Base-by-base conservation (phyloP, 2,888 invertebrate species). In the Platycheirus albimanus region DNA sequence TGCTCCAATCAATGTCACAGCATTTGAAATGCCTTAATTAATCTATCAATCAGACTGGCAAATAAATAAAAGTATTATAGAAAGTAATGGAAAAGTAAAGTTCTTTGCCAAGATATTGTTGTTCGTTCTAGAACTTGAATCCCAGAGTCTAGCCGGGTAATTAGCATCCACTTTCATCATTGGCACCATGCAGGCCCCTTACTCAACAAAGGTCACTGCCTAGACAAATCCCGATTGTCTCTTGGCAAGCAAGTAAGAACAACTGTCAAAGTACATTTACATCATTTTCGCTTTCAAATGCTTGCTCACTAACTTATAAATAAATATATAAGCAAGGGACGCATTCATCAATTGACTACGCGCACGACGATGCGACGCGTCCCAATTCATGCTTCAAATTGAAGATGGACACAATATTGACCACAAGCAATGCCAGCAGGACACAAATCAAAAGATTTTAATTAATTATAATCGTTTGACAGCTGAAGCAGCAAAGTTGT, bases 381-480 rank as follows among this genome's bases (percentile, higher is more conserved):
- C 47, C 66, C 58, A 61, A 70, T 80, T 70, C 43, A 8, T 24
- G 41, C 20, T 24, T 58, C 24, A 41, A 58, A 41, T 58, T 41
- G 66, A 71, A 71, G 80, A 80, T 76, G 80, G 64, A 51, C 76
- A 51, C 70, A 58, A 43, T 51, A 76, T 47, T 81, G 76, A 66
- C 81, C 81, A 61, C 67, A 66, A 58, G 43, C 67, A 43, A 33
- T 54, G 67, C 24, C 38, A 61, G 51, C 75, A 74, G 43, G 38
- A 52, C 75, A 79, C 75, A 80, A 80, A 80, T 80, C 80, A 76
- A 81, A 80, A 66, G 70, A 77, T 67, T 67, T 71, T 77, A 81
- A 77, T 81, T 81, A 77, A 81, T 81, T 77, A 77, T 61, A 66
- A 47, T 61, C 52, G 43, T 54, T 54, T 63, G 58, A 66, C 56